Base-by-base conservation (phyloP, 2,113 vertebrate species). In the Salvelinus alpinus region DNA sequence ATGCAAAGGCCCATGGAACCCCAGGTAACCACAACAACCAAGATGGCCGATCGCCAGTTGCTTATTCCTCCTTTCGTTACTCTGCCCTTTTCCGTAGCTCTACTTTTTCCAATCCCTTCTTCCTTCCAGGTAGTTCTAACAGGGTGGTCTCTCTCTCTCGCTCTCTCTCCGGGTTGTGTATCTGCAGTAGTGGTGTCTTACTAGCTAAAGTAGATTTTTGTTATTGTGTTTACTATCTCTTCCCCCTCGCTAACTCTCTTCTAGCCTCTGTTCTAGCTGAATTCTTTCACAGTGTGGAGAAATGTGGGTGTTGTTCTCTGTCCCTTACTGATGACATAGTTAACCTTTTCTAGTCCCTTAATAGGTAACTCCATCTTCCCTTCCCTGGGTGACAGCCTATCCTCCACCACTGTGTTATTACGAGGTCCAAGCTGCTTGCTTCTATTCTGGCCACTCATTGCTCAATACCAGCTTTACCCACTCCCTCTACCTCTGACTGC, bases 1-100 rank as follows among this genome's bases (percentile, higher is more conserved):
- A 91, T 96, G 91, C 96, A 97, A 85, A 95, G 96, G 89, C 95
- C 97, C 4, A 92, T 95, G 81, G 98, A 99, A 87, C 94, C 98
- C 69, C 98, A 99, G 96, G 96, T 98, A 96, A 87, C 64, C 25
- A 67, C 4, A 2, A 9, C 51, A 27, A 80, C 72, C 54, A 51
- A 20, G 66, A 68, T 12, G 18, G n/a, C n/a, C 16, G 13, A 14
- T 8, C 13, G 6, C 54, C 54, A 20, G 20, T 20, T 20, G 16
- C 54, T 57, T 20, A 11, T 12, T 44, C 9, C 51, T 54, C 51
- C 51, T 54, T 18, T 4, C 1, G 51, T 14, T 54, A 54, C 51
- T 5, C 14, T 18, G 16, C 4, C 20, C 59, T 62, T 22, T 62
- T 22, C n/a, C n/a, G 13, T 24, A 62, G 59, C 5, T 20, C 8